phyloP scores from a whole-genome alignment of 1,140 invertebrate genomes.

The Procambarus clarkii region DNA sequence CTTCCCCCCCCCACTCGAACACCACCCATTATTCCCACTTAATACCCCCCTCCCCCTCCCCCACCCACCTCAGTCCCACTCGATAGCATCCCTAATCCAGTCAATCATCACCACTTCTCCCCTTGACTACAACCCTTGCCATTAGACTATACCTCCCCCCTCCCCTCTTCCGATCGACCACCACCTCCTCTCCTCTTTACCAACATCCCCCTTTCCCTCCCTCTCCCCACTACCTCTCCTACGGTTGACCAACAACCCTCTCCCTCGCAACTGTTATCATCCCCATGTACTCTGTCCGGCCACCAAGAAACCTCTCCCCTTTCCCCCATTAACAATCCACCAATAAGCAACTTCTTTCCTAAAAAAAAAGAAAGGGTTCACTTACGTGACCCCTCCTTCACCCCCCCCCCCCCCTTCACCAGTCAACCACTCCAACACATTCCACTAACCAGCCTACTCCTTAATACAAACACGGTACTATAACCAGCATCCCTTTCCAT shows the following conservation, averaged over 20 bases:
- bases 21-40: not conserved
- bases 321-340: not conserved
- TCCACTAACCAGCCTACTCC: too few species aligned
- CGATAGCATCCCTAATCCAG: too few species aligned
- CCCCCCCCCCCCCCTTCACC: not conserved
- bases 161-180: not conserved
- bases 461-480: too few species aligned
- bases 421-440: not conserved
- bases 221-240: not conserved
- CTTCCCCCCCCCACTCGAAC: not conserved
- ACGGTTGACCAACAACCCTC: not conserved
- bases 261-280: too few species aligned
- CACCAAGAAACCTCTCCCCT: not conserved
- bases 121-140: too few species aligned
- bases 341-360: too few species aligned
- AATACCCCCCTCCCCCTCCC: not conserved
- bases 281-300: not conserved
- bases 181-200: too few species aligned
- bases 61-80: not conserved
- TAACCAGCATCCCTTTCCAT: too few species aligned
- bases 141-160: not conserved
- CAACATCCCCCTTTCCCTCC: not conserved
- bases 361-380: too few species aligned
- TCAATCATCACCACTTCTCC: too few species aligned
- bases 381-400: not conserved